Percentiles rank a stretch among this genome's conserved stretches.
These are phyloP conservation scores for Indicator indicator DNA, from an alignment of 2,113 vertebrate species.

Conservation along the genomic window DNA sequence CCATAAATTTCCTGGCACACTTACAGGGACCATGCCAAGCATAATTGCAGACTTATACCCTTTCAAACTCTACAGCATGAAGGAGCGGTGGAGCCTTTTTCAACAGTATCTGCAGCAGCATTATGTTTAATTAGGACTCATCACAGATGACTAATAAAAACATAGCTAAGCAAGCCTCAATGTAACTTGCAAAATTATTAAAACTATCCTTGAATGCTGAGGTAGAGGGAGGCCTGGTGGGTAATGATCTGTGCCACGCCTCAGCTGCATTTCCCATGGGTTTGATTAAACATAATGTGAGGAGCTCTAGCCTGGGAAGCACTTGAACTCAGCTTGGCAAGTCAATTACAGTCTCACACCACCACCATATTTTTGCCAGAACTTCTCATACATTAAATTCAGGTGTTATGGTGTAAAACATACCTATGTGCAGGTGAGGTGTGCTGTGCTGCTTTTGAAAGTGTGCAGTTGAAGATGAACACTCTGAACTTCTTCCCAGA, in stretches of 20 bases:
- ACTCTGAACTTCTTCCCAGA: not conserved
- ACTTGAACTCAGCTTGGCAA: not conserved
- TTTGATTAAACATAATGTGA: not conserved
- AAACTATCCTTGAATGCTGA: not conserved
- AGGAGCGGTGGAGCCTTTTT: not conserved
- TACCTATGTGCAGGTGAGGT: not conserved
- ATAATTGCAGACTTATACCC: not conserved
- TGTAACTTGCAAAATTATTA: not conserved
- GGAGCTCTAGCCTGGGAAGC: not conserved
- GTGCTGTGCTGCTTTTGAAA: not conserved
- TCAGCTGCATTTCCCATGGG: not conserved
- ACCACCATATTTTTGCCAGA: not conserved
- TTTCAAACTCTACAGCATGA: not conserved
- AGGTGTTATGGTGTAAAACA: not conserved
- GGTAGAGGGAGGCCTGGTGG: not conserved
- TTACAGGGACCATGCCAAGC: not conserved
- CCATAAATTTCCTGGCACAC: not conserved
- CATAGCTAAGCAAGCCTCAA: not conserved
- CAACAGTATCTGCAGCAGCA: not conserved
- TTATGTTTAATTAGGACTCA: constrained; percentile 5
- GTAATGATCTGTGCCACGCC: not conserved
- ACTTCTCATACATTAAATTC: not conserved
- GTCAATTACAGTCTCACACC: not conserved
- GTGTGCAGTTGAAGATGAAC: not conserved
- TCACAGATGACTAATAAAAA: not conserved